These are phyloP conservation scores for Napeogenes inachia DNA, from an alignment of 2,888 invertebrate species.

Conservation along the genomic window DNA sequence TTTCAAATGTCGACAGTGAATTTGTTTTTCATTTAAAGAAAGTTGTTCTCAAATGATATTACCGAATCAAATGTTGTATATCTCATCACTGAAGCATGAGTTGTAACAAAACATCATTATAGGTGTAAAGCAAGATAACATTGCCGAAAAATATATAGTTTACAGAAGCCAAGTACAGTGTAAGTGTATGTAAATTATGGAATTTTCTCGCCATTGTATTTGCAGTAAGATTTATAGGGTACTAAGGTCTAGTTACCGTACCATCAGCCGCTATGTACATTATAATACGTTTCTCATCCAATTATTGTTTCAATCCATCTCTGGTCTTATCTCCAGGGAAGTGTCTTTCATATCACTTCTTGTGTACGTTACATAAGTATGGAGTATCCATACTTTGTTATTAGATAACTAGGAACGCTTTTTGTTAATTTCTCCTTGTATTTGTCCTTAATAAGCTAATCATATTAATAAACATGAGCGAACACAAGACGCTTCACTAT, in stretches of 20 bases:
- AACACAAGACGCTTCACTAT: too few relatives aligned
- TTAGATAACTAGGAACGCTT: background rate
- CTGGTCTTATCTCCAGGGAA: constrained; percentile 15
- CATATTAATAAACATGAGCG: too few relatives aligned
- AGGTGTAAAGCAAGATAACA: constrained; percentile 29
- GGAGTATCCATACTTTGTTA: background rate
- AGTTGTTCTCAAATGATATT: too few relatives aligned
- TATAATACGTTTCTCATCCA: constrained; percentile 25
- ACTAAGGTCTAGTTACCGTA: constrained; percentile 20
- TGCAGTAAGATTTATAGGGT: constrained; percentile 31
- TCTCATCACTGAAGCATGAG: background rate
- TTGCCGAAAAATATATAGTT: constrained; percentile 36
- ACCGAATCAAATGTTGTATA: background rate
- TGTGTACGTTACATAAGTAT: constrained; percentile 11
- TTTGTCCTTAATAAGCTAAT: too few relatives aligned
- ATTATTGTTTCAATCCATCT: constrained; percentile 22
- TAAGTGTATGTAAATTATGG: constrained; percentile 47
- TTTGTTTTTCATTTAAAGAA: too few relatives aligned
- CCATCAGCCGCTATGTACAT: constrained; percentile 17
- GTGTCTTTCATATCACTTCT: constrained; percentile 6
- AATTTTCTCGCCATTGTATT: constrained; percentile 51
- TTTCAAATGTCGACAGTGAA: too few relatives aligned
- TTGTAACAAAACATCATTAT: too few relatives aligned
- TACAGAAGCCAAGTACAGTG: constrained; percentile 45
- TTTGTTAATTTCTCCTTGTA: background rate